Percentiles rank a stretch among this genome's conserved stretches.
Evolutionary conservation across 2,113 vertebrate species (phyloP).

Genomic region (Anoplopoma fimbria): DNA sequence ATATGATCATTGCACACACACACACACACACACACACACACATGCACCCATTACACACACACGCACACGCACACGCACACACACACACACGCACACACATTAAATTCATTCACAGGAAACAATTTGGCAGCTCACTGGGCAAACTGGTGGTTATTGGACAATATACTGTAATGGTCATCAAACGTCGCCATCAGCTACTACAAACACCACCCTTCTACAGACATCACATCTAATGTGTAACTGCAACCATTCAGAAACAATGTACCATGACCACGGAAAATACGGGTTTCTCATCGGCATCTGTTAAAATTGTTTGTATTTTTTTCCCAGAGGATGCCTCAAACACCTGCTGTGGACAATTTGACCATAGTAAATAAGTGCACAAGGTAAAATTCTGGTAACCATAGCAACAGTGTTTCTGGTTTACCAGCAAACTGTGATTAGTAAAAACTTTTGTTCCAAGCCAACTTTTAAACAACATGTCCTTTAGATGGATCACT

Average conservation of each 20-base stretch:
- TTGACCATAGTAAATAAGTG: not conserved
- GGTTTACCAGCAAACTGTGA: not conserved
- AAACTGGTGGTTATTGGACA: slow-evolving; percentile 61
- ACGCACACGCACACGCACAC: slow-evolving; percentile 16
- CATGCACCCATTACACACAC: not conserved
- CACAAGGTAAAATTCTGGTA: not conserved
- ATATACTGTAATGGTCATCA: slow-evolving; percentile 56
- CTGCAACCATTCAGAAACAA: slow-evolving; percentile 43
- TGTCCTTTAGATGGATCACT: not conserved
- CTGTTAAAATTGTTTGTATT: not conserved
- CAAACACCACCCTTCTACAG: slow-evolving; percentile 43
- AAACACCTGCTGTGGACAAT: not conserved
- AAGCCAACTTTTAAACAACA: too few species aligned
- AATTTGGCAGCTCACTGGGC: slow-evolving; percentile 67
- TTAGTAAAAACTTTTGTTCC: not conserved
- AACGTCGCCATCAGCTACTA: slow-evolving; percentile 34
- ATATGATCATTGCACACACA: slow-evolving; percentile 41
- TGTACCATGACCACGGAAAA: not conserved
- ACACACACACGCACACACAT: not conserved
- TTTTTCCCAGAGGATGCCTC: not conserved
- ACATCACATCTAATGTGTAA: slow-evolving; percentile 36
- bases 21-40: slow-evolving; percentile 5
- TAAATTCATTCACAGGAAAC: slow-evolving; percentile 65
- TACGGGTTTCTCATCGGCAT: not conserved
- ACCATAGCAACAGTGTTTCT: not conserved